Base-by-base conservation (phyloP, 2,888 invertebrate genomes). In the Physocephala rufipes region DNA sequence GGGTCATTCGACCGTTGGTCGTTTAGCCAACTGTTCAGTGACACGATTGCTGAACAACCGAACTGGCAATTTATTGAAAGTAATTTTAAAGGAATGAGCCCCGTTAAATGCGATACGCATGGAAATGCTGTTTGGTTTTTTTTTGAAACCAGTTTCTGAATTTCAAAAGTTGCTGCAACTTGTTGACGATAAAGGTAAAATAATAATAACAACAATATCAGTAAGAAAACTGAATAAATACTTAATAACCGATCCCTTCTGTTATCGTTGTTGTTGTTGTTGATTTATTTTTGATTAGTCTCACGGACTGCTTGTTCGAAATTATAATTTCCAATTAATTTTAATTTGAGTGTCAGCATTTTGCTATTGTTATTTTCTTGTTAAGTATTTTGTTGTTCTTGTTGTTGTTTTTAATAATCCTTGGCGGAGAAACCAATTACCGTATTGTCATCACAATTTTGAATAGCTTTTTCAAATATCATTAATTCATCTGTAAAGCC, bases 381-480 rank as follows among this genome's bases (percentile, higher is more conserved):
- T 36, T 4, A 9, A 4, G 9, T 36, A 7, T 9, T 4, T 36
- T 36, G 36, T 36, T 36, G 21, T 19, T 24, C 9, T 53, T 21
- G 53, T 53, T 53, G 19, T 24, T 53, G 2, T 12, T 53, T 53
- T 53, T 36, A 36, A 36, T 36, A n/a, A 53, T 21, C 16, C 19
- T 4, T 13, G 16, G 51, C 19, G 21, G 26, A 66, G 51, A 71
- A 59, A 36, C 4, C 36, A 36, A 36, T 53, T 63, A 70, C 19
- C 63, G 43, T 63, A 62, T 55, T 58, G 55, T 53, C 63, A 63
- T 63, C 55, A 63, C 21, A 55, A 24, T 30, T 24, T 28, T 28
- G n/a, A 53, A 28, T 28, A 21, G 26, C 47, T 19, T 2, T 15
- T 66, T n/a, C 2, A 7, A 16, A 12, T 19, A 19, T 49, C 19